phyloP scores from a whole-genome alignment of 2,888 invertebrate genomes.

The Hydropsyche betteni region DNA sequence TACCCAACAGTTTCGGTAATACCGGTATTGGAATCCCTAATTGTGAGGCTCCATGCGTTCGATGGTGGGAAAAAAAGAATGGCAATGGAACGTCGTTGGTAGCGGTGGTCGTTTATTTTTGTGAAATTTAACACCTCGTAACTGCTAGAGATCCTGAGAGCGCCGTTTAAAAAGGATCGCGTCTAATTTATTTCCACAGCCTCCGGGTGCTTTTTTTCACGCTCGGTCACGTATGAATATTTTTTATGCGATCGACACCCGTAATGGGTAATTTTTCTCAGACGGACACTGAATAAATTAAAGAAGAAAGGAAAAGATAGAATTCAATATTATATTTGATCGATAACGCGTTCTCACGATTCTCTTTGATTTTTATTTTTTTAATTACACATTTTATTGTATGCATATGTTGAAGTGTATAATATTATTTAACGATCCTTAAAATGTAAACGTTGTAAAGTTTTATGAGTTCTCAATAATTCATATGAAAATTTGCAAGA shows the following conservation, averaged over 20 bases:
- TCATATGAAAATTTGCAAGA: constrained; percentile 5
- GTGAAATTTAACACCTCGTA: constrained; percentile 42
- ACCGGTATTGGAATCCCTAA: no score
- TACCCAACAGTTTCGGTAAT: no score
- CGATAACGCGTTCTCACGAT: not conserved
- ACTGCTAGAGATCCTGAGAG: constrained; percentile 18
- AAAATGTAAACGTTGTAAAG: not conserved
- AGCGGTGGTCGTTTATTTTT: constrained; percentile 2
- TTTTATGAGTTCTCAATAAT: constrained; percentile 2
- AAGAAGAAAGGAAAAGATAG: not conserved
- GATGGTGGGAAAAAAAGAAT: no score
- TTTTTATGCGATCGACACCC: constrained; percentile 14
- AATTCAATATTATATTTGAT: not conserved
- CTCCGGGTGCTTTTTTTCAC: constrained; percentile 28
- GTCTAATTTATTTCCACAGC: constrained; percentile 42
- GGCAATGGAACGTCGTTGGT: no score
- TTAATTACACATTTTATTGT: not conserved
- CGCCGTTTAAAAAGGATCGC: constrained; percentile 39
- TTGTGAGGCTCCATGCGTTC: no score
- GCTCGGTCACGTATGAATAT: constrained; percentile 11
- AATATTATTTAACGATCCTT: not conserved
- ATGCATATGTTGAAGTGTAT: not conserved
- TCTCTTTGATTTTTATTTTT: not conserved
- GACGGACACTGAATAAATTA: constrained; percentile 6
- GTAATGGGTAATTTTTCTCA: not conserved